phyloP scores from a whole-genome alignment of 2,113 vertebrate genomes.

The Eira barbara region DNA sequence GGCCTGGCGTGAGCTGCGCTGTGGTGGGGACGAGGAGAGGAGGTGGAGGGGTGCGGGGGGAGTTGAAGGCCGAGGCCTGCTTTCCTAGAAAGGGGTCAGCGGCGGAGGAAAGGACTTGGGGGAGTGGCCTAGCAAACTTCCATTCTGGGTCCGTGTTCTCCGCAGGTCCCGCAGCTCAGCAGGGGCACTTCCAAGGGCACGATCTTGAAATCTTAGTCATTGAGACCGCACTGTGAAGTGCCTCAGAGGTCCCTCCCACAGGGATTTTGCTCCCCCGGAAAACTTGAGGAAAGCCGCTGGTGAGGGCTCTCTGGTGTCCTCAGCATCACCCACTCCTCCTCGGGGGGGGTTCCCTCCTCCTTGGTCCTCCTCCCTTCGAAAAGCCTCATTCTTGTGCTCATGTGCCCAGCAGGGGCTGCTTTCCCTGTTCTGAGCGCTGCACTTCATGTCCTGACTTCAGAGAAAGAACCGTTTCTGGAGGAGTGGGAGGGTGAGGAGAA shows the following conservation, averaged over 20 bases:
- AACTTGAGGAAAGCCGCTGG: not conserved
- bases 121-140: rapidly evolving
- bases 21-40: too few species aligned
- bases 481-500: not conserved
- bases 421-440: too few species aligned
- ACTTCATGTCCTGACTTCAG: not conserved
- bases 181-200: not conserved
- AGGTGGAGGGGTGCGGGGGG: rapidly evolving
- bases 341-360: not conserved
- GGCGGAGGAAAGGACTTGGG: not conserved
- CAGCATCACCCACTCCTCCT: not conserved
- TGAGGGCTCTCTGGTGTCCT: not conserved
- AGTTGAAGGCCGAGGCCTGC: not conserved
- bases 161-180: not conserved
- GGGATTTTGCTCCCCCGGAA: not conserved
- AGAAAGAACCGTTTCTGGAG: not conserved
- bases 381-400: not conserved
- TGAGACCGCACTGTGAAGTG: not conserved
- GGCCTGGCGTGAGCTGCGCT: rapidly evolving
- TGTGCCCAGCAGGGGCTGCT: too few species aligned
- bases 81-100: not conserved
- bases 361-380: not conserved
- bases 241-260: not conserved
- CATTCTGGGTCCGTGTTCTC: too few species aligned
- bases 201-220: not conserved